phyloP scores from a whole-genome alignment of 2,113 vertebrate genomes.

The Falco punctatus region DNA sequence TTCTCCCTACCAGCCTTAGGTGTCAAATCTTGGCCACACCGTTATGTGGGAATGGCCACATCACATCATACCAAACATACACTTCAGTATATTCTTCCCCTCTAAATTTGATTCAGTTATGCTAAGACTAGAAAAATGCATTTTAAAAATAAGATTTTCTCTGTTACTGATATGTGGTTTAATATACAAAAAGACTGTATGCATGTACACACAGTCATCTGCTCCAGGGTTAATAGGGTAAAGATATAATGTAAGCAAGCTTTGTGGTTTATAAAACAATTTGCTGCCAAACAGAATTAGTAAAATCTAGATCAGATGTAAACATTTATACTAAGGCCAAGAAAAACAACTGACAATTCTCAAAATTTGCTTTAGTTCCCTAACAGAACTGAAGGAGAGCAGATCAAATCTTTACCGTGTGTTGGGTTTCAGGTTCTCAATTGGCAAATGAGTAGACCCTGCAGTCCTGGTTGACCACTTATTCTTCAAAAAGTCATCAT shows the following conservation, averaged over 20 bases:
- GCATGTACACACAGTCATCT: neutral
- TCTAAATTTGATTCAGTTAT: neutral
- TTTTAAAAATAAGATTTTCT: neutral
- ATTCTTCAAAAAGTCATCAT: constrained; percentile 94
- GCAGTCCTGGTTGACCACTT: constrained; percentile 88
- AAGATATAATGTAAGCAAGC: neutral
- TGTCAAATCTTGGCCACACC: neutral
- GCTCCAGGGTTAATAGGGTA: neutral
- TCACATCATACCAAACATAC: neutral
- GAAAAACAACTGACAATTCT: neutral
- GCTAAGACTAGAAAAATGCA: neutral
- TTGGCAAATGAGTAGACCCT: constrained; percentile 85
- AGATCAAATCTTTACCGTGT: constrained; percentile 81
- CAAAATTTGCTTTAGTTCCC: neutral
- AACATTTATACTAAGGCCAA: neutral
- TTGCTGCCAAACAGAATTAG: neutral
- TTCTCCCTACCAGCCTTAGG: neutral
- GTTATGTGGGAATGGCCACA: neutral
- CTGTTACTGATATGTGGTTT: neutral
- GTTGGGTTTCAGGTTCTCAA: constrained; percentile 98
- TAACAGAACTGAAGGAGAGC: neutral
- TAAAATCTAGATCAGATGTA: neutral
- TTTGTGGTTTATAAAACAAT: neutral
- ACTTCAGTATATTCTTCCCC: neutral
- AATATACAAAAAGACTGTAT: neutral